Conservation (phyloP, 2,888 invertebrate species). For the Archaeoteleia sp. region DNA sequence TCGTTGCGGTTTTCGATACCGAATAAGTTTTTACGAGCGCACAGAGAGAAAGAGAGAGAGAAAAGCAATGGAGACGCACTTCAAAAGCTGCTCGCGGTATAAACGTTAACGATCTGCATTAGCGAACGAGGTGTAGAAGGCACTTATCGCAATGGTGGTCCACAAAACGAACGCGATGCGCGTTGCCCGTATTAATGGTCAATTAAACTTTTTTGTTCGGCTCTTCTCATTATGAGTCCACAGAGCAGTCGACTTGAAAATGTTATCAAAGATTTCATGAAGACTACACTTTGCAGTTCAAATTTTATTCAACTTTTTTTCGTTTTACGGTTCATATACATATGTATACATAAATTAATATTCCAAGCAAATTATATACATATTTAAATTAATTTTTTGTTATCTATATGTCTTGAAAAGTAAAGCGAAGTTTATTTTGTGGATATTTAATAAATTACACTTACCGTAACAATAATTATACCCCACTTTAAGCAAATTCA, state of each 20-base stretch:
- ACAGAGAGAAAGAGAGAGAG: background rate
- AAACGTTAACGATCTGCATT: constrained; percentile 28
- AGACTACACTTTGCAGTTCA: too few relatives aligned
- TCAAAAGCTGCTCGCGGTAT: constrained; percentile 6
- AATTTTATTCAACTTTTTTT: too few relatives aligned
- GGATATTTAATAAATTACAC: too few relatives aligned
- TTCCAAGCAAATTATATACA: too few relatives aligned
- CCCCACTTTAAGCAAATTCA: too few relatives aligned
- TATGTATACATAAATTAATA: too few relatives aligned
- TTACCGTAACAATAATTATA: too few relatives aligned
- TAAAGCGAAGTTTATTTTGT: too few relatives aligned
- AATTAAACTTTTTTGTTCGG: constrained; percentile 9
- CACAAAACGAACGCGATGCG: background rate
- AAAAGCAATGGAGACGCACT: too few relatives aligned
- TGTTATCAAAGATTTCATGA: background rate
- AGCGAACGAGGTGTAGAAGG: constrained; percentile 29
- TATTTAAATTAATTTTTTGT: too few relatives aligned
- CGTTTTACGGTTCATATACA: too few relatives aligned
- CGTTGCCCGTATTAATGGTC: constrained; percentile 23
- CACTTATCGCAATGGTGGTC: constrained; percentile 29
- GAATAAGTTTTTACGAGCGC: constrained; percentile 44
- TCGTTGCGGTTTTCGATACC: constrained; percentile 38
- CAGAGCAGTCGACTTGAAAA: background rate
- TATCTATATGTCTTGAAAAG: too few relatives aligned
- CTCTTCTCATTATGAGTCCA: constrained; percentile 1